Conservation (phyloP, 2,113 vertebrate species). For the Cyphomyrus plagiostoma region DNA sequence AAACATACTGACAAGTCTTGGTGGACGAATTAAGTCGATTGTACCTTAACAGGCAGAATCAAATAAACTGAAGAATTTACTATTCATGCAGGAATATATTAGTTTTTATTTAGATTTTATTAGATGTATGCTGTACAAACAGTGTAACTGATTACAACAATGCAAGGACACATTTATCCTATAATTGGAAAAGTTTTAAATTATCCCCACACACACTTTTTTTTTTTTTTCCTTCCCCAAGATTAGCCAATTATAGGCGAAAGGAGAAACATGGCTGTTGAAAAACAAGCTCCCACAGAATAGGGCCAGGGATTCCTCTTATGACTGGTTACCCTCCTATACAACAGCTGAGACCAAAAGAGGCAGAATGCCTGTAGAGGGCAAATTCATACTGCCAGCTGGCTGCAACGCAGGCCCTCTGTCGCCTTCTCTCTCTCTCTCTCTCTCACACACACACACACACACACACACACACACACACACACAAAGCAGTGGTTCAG, state of each 20-base stretch:
- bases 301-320: neutral
- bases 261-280: neutral
- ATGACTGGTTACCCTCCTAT: neutral
- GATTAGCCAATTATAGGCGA: neutral
- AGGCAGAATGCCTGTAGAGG: conserved; percentile 3
- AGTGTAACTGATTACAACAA: neutral
- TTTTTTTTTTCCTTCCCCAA: neutral
- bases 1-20: neutral
- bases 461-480: neutral
- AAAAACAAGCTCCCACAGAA: neutral
- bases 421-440: neutral
- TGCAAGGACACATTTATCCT: neutral
- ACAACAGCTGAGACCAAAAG: neutral
- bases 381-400: conserved; percentile 10
- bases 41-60: neutral
- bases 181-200: neutral
- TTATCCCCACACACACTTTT: neutral
- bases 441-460: neutral
- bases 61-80: neutral
- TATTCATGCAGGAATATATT: neutral
- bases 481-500: neutral
- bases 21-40: neutral
- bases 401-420: neutral
- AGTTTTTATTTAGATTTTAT: neutral
- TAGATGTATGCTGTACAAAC: neutral